Conservation (phyloP, 2,888 invertebrate species). For the Chymomyza procnemis region DNA sequence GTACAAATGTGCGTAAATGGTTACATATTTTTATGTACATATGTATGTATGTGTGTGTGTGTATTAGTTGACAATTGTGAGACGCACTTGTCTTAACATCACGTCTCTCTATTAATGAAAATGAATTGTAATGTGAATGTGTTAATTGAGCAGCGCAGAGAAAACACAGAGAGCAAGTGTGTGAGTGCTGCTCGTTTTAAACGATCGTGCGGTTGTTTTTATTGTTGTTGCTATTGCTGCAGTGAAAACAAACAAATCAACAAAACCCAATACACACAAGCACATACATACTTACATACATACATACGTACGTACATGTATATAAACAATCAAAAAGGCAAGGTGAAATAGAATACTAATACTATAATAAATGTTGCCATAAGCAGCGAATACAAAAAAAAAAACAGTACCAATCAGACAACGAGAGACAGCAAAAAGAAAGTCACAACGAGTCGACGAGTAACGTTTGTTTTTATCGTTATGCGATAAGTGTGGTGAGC, state of each 20-base stretch:
- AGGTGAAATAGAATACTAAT: not conserved
- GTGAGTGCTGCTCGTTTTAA: conserved; percentile 12
- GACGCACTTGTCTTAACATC: conserved; percentile 43
- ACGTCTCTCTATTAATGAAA: conserved; percentile 65
- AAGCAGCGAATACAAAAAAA: not conserved
- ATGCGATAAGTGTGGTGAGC: not conserved
- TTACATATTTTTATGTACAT: too few relatives aligned
- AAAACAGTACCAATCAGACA: not conserved
- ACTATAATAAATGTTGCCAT: not conserved
- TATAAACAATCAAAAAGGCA: conserved; percentile 31
- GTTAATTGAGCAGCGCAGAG: conserved; percentile 52
- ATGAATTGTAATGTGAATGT: conserved; percentile 62
- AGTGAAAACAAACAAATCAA: conserved; percentile 52
- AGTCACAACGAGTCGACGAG: not conserved
- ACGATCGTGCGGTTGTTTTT: conserved; percentile 21
- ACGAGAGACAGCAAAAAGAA: not conserved
- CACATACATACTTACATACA: not conserved
- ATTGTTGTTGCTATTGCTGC: conserved; percentile 21
- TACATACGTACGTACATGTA: not conserved
- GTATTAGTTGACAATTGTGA: not conserved
- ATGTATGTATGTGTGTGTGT: too few relatives aligned
- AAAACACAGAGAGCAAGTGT: conserved; percentile 18
- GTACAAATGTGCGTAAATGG: not conserved
- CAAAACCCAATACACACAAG: too few relatives aligned
- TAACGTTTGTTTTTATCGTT: conserved; percentile 5